Evolutionary conservation across 2,113 vertebrate genomes (phyloP).

Genomic region (Euleptes europaea): DNA sequence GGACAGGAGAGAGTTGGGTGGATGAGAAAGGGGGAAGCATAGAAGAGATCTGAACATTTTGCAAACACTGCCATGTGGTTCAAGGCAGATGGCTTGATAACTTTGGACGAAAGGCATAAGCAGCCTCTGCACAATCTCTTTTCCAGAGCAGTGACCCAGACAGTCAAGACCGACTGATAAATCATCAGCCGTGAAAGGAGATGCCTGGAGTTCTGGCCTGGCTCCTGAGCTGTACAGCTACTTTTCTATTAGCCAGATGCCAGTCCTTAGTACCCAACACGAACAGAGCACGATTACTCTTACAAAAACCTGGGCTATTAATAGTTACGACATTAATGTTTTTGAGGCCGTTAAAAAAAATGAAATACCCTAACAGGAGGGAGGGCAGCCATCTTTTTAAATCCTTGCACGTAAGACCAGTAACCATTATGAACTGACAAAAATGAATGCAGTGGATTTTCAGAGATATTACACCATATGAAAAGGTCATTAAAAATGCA

Average conservation of each 20-base stretch:
- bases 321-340: conserved; percentile 23
- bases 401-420: conserved; percentile 18
- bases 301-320: conserved; percentile 43
- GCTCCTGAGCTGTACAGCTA: conserved; percentile 22
- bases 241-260: conserved; percentile 26
- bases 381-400: conserved; percentile 37
- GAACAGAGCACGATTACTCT: conserved; percentile 42
- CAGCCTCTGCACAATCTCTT: conserved; percentile 27
- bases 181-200: not conserved
- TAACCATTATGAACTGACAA: conserved; percentile 10
- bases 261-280: conserved; percentile 12
- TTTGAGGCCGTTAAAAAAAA: conserved; percentile 27
- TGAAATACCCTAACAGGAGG: conserved; percentile 26
- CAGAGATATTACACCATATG: conserved; percentile 37
- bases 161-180: conserved; percentile 31
- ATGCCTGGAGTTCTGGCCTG: conserved; percentile 37
- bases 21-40: not conserved
- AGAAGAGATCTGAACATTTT: not conserved
- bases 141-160: not conserved
- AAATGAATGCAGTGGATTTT: conserved; percentile 58
- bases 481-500: conserved; percentile 64
- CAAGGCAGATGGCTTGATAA: conserved; percentile 19
- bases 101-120: conserved; percentile 18
- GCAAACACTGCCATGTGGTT: conserved; percentile 9
- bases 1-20: not conserved